phyloP scores from a whole-genome alignment of 2,797 vertebrate species.

The Falco concolor region DNA sequence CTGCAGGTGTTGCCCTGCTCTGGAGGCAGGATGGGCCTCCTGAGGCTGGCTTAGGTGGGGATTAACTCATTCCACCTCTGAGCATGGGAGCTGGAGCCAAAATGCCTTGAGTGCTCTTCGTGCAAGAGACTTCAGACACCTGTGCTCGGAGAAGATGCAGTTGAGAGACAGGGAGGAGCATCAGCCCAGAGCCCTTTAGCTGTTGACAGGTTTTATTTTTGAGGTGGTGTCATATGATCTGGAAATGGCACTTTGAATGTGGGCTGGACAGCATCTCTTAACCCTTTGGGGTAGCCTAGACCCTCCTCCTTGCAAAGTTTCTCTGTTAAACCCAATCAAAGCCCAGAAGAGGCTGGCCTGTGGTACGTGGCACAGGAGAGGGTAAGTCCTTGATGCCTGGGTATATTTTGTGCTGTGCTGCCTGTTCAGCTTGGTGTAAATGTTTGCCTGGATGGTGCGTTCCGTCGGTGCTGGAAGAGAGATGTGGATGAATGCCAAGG shows the following conservation, averaged over 20 bases:
- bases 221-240: neutral
- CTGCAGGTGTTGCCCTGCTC: neutral
- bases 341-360: accelerated
- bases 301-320: neutral
- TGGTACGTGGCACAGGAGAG: neutral
- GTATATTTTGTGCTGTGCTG: neutral
- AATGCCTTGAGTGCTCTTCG: accelerated
- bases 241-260: accelerated
- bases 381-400: neutral
- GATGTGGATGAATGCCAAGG: neutral
- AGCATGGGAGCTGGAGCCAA: neutral
- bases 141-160: neutral
- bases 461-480: neutral
- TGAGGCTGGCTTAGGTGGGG: accelerated
- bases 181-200: neutral
- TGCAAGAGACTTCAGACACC: neutral
- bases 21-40: neutral
- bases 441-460: neutral
- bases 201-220: neutral
- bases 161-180: neutral
- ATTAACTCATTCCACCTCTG: accelerated
- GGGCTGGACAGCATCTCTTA: neutral
- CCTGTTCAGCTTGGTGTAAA: neutral
- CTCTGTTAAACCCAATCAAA: neutral
- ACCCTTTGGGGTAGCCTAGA: neutral